These are phyloP conservation scores for Drosophila kurseongensis DNA, from an alignment of 1,140 invertebrate species.

Conservation along the genomic window DNA sequence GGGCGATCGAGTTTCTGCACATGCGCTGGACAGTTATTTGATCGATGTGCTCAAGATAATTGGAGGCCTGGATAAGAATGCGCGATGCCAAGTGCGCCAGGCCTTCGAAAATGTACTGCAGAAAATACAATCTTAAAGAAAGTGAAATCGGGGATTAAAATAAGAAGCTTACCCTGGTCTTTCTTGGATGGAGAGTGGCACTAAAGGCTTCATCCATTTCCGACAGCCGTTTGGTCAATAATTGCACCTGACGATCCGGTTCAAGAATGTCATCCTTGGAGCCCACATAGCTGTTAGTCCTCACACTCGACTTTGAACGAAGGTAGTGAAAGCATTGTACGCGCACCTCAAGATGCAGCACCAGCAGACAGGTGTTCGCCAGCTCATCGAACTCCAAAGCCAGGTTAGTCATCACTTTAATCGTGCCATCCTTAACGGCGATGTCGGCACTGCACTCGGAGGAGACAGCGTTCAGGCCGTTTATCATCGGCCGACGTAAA, in stretches of 20 bases:
- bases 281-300: conserved; percentile 71
- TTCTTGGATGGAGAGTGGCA: conserved; percentile 89
- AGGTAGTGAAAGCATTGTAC: conserved; percentile 98
- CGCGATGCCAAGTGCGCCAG: conserved; percentile 94
- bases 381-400: conserved; percentile 94
- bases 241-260: conserved; percentile 92
- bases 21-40: conserved; percentile 92
- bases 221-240: conserved; percentile 91
- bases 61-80: conserved; percentile 93
- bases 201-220: conserved; percentile 92
- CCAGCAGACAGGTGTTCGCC: conserved; percentile 94
- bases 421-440: conserved; percentile 82
- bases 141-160: background rate
- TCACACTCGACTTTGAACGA: conserved; percentile 83
- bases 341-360: conserved; percentile 96
- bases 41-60: conserved; percentile 92
- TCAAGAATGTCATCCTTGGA: conserved; percentile 87
- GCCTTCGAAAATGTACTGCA: conserved; percentile 97
- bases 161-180: conserved; percentile 88
- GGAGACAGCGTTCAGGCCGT: conserved; percentile 59
- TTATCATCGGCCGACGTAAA: conserved; percentile 83
- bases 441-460: conserved; percentile 62
- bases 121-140: conserved; percentile 36
- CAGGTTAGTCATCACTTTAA: conserved; percentile 86
- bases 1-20: conserved; percentile 93